These are phyloP conservation scores for Thomomys bottae DNA, from an alignment of 2,113 vertebrate species.

Conservation along the genomic window DNA sequence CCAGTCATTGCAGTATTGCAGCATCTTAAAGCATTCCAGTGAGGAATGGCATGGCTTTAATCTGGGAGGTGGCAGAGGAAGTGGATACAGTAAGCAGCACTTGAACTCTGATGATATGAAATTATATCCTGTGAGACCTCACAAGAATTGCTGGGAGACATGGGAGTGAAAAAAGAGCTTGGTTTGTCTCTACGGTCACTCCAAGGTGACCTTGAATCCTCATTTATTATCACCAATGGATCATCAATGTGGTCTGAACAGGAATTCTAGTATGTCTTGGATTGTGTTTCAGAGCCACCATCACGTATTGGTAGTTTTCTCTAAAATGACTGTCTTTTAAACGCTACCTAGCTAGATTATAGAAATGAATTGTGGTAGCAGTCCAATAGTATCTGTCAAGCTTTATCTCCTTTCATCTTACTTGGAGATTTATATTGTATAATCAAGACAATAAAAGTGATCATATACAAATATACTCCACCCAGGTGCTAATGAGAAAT, in stretches of 20 bases:
- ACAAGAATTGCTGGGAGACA: not conserved
- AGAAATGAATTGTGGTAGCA: not conserved
- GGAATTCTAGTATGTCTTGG: slow-evolving; percentile 51
- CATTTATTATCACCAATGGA: slow-evolving; percentile 34
- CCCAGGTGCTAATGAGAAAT: not conserved
- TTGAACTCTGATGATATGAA: not conserved
- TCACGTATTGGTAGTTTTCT: slow-evolving; percentile 57
- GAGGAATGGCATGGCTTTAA: not conserved
- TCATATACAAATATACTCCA: not conserved
- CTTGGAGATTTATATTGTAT: not conserved
- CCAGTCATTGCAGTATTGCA: not conserved
- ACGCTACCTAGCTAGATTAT: not conserved
- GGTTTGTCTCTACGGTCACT: not conserved
- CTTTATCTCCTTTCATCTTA: not conserved
- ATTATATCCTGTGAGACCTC: not conserved
- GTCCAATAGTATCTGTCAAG: not conserved
- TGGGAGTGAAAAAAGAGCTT: not conserved
- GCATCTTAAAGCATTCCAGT: not conserved
- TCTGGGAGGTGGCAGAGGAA: not conserved
- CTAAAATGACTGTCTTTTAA: slow-evolving; percentile 46
- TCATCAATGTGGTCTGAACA: slow-evolving; percentile 52
- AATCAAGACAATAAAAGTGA: not conserved
- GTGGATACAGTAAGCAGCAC: not conserved
- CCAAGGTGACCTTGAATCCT: slow-evolving; percentile 53
- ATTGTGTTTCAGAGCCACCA: slow-evolving; percentile 57